A percentile compares a stretch with the other conserved stretches of the same genome.
Conservation (phyloP, 2,888 invertebrate genomes). For the Neoitamus cyanurus region DNA sequence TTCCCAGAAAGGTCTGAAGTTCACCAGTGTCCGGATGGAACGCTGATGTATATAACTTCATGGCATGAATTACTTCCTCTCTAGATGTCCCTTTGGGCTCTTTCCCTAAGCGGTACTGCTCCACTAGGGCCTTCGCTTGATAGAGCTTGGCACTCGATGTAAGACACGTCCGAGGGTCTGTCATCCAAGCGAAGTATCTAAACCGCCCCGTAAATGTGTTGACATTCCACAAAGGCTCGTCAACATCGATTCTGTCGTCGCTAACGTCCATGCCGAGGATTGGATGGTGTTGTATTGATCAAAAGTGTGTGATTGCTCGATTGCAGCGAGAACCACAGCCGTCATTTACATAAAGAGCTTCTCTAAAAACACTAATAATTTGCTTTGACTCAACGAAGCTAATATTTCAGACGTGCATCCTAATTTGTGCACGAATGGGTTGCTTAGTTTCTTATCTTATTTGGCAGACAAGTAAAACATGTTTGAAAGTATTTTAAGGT, state of each 20-base stretch:
- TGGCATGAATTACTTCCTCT: slow-evolving; percentile 82
- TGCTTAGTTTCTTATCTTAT: no score
- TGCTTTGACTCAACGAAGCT: no score
- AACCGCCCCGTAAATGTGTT: slow-evolving; percentile 82
- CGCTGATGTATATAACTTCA: slow-evolving; percentile 87
- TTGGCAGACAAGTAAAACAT: no score
- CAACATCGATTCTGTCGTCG: slow-evolving; percentile 77
- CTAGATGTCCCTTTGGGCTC: slow-evolving; percentile 75
- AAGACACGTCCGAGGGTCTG: slow-evolving; percentile 80
- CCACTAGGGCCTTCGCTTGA: slow-evolving; percentile 79
- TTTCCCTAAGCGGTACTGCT: slow-evolving; percentile 75
- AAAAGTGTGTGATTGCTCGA: no score
- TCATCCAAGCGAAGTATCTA: slow-evolving; percentile 85
- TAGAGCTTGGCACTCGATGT: slow-evolving; percentile 73
- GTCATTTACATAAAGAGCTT: no score
- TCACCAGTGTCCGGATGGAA: slow-evolving; percentile 94
- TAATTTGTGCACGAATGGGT: no score
- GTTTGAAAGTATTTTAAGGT: no score
- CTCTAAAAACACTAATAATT: no score
- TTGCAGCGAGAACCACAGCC: no score
- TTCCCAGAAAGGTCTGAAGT: slow-evolving; percentile 88
- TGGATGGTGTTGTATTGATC: no score
- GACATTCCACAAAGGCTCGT: slow-evolving; percentile 85
- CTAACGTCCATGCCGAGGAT: no score
- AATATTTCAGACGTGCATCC: no score